A percentile compares a stretch with the other conserved stretches of the same genome.
These are phyloP conservation scores for Catharus minimus DNA, from an alignment of 2,113 vertebrate species.

Conservation along the genomic window DNA sequence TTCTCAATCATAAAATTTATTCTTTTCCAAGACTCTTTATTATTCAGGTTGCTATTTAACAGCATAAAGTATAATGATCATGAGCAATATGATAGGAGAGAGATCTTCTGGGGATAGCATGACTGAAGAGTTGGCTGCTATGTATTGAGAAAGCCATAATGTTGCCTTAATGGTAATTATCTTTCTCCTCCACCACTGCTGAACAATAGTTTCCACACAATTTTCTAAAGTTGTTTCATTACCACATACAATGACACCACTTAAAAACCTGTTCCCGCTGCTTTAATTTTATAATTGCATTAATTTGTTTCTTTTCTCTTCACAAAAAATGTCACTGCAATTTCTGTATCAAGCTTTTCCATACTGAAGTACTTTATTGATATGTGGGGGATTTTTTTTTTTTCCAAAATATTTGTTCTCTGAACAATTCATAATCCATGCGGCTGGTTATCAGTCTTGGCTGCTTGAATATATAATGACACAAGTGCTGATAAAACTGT, in stretches of 20 bases:
- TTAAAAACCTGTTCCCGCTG: slow-evolving; percentile 50
- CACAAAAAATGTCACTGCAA: slow-evolving; percentile 42
- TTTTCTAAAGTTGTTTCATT: slow-evolving; percentile 53
- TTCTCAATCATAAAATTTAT: background rate
- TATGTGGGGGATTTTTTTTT: background rate
- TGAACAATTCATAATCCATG: slow-evolving; percentile 29
- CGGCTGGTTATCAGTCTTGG: slow-evolving; percentile 50
- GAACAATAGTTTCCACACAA: slow-evolving; percentile 34
- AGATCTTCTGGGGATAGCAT: background rate
- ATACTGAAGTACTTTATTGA: slow-evolving; percentile 44
- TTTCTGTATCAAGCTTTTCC: slow-evolving; percentile 18
- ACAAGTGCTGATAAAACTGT: slow-evolving; percentile 51
- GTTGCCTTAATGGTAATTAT: slow-evolving; percentile 39
- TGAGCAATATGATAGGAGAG: background rate
- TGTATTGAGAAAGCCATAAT: slow-evolving; percentile 1
- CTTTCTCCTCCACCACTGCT: background rate
- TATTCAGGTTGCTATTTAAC: background rate
- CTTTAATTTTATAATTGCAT: slow-evolving; percentile 53
- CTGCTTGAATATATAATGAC: slow-evolving; percentile 67
- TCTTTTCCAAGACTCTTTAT: background rate
- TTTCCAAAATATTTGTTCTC: slow-evolving; percentile 41
- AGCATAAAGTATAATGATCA: background rate
- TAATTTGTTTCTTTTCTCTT: slow-evolving; percentile 47
- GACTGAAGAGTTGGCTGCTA: background rate
- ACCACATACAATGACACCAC: slow-evolving; percentile 5